Conservation (phyloP, 2,113 vertebrate species). For the Bagarius yarrelli region DNA sequence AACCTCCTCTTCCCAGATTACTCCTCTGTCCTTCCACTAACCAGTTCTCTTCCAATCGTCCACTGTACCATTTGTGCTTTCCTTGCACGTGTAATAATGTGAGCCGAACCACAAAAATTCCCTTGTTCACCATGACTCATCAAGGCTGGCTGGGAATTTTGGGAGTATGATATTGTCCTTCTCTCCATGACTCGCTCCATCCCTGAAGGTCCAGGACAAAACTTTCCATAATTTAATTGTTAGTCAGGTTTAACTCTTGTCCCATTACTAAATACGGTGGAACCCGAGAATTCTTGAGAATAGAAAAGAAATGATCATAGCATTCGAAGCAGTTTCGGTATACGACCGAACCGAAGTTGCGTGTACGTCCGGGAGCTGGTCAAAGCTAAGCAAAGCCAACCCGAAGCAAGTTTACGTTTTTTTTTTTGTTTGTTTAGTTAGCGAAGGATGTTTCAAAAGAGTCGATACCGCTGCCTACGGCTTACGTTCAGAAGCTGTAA, state of each 20-base stretch:
- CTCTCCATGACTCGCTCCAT: not conserved
- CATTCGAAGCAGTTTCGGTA: no score
- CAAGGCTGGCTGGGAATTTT: not conserved
- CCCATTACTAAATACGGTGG: no score
- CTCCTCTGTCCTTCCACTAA: conserved; percentile 29
- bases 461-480: no score
- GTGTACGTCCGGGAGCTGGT: no score
- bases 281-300: no score
- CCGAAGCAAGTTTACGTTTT: no score
- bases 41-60: conserved; percentile 47
- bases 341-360: no score
- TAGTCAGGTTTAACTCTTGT: not conserved
- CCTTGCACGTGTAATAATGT: conserved; percentile 41
- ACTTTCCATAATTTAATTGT: not conserved
- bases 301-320: no score
- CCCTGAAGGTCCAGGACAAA: not conserved
- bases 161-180: not conserved
- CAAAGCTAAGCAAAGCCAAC: no score
- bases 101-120: conserved; percentile 18
- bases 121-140: conserved; percentile 1
- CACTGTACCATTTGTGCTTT: conserved; percentile 28
- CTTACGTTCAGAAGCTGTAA: no score
- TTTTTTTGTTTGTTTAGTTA: no score
- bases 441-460: no score
- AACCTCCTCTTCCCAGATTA: not conserved